Percentiles rank a stretch among this genome's conserved stretches.
These are phyloP conservation scores for Nerophis ophidion DNA, from an alignment of 2,113 vertebrate genomes.

Conservation along the genomic window DNA sequence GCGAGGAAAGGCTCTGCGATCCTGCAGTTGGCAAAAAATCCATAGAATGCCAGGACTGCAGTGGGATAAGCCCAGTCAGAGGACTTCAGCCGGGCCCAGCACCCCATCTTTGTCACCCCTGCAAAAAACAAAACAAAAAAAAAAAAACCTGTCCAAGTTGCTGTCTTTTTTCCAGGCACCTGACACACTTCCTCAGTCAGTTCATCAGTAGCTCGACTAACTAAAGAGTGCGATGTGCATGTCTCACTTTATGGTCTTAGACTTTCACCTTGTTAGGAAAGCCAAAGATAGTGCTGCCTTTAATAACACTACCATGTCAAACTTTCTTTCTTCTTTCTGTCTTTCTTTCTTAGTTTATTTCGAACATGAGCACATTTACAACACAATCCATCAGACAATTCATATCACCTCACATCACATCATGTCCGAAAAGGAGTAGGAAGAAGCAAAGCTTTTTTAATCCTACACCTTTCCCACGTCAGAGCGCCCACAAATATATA, in stretches of 20 bases:
- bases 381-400: no score
- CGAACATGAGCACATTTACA: no score
- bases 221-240: slow-evolving; percentile 19
- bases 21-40: slow-evolving; percentile 69
- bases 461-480: no score
- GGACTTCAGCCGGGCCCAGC: slow-evolving; percentile 18
- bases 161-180: background rate
- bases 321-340: no score
- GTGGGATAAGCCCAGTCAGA: slow-evolving; percentile 62
- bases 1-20: slow-evolving; percentile 70
- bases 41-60: slow-evolving; percentile 61
- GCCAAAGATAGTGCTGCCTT: background rate
- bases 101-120: slow-evolving; percentile 17
- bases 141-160: background rate
- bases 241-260: slow-evolving; percentile 35
- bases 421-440: no score
- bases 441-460: no score
- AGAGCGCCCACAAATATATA: no score
- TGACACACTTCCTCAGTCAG: background rate
- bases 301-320: background rate
- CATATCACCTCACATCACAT: no score
- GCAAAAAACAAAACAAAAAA: background rate
- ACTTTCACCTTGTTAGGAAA: slow-evolving; percentile 58
- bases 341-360: no score
- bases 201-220: slow-evolving; percentile 12